Evolutionary conservation across 2,797 vertebrate species (phyloP).

Genomic region (Anomalospiza imberbis): DNA sequence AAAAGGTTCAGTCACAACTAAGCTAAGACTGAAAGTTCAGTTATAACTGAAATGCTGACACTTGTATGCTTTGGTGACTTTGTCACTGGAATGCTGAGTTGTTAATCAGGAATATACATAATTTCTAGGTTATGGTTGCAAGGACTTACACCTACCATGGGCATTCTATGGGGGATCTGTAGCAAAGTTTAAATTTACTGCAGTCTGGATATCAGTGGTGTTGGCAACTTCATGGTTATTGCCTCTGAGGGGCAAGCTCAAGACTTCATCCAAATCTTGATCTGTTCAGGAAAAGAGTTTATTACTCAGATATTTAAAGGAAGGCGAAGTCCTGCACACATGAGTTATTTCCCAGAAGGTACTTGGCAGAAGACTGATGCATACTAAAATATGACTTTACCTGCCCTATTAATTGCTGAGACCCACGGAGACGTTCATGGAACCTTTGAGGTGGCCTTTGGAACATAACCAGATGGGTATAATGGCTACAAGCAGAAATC

Average conservation of each 20-base stretch:
- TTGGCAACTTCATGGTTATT: not conserved
- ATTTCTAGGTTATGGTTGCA: not conserved
- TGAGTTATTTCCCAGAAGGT: not conserved
- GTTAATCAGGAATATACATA: not conserved
- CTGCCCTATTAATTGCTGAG: not conserved
- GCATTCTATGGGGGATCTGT: not conserved
- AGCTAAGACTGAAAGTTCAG: not conserved
- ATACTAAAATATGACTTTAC: not conserved
- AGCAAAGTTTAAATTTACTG: not conserved
- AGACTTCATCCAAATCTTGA: not conserved
- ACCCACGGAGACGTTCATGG: not conserved
- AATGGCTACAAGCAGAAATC: not conserved
- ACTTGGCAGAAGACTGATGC: not conserved
- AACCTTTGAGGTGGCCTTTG: not conserved
- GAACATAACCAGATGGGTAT: not conserved
- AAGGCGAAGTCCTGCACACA: not conserved
- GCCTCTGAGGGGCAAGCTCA: not conserved
- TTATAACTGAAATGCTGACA: not conserved
- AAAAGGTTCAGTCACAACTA: not conserved
- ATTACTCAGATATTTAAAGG: not conserved
- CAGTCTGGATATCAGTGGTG: accelerated
- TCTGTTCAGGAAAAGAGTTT: not conserved
- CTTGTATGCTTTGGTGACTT: not conserved
- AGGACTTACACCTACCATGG: not conserved
- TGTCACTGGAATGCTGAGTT: not conserved